Percentiles rank a stretch among this genome's conserved stretches.
Evolutionary conservation across 2,113 vertebrate genomes (phyloP).

Genomic region (Pardalotus punctatus): DNA sequence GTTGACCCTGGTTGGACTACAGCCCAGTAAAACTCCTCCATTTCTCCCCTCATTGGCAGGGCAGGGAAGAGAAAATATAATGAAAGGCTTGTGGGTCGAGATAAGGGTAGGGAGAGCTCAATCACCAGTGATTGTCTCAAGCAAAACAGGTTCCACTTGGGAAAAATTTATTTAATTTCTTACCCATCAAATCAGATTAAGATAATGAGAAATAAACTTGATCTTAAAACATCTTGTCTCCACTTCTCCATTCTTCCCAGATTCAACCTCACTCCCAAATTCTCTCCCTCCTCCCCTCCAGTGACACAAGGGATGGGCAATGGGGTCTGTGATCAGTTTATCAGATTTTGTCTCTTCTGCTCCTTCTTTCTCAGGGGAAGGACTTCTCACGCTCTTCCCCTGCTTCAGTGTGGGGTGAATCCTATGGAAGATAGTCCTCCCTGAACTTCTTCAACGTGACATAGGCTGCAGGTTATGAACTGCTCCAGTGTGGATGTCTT

Average conservation of each 20-base stretch:
- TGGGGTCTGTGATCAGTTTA: background rate
- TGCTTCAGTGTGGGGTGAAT: rapidly evolving
- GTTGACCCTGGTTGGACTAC: background rate
- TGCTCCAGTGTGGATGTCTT: background rate
- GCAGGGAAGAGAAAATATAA: background rate
- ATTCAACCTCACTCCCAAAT: background rate
- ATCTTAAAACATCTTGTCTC: background rate
- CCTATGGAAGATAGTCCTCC: background rate
- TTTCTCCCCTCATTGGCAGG: background rate
- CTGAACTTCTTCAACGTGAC: rapidly evolving
- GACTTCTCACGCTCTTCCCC: background rate
- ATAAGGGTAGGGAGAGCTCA: background rate
- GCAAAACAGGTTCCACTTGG: background rate
- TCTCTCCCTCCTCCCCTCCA: background rate
- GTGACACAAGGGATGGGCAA: background rate
- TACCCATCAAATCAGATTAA: background rate
- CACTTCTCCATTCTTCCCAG: background rate
- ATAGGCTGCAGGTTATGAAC: background rate
- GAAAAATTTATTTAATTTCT: background rate
- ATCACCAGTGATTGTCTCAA: background rate
- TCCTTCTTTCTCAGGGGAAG: background rate
- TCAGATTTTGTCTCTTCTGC: rapidly evolving
- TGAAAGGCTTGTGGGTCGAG: rapidly evolving
- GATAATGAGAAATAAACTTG: background rate
- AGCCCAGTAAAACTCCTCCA: background rate